A percentile compares a stretch with the other conserved stretches of the same genome.
These are phyloP conservation scores for Dilophus febrilis DNA, from an alignment of 2,888 invertebrate genomes.

Conservation along the genomic window DNA sequence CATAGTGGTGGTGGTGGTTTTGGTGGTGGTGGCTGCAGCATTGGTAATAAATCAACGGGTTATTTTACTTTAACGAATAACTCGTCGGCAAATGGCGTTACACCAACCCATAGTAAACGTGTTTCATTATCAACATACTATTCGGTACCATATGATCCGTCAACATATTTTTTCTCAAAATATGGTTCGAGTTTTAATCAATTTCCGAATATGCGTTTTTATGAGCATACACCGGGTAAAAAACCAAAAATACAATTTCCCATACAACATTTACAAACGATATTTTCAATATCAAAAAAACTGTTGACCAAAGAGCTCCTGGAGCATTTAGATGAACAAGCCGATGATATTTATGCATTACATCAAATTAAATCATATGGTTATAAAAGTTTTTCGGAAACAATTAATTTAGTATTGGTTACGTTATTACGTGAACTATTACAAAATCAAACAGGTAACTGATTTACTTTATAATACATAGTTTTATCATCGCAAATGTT, in stretches of 20 bases:
- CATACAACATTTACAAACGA: conserved; percentile 62
- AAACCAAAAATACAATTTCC: conserved; percentile 48
- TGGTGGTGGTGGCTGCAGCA: conserved; percentile 31
- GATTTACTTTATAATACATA: not conserved
- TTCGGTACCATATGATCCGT: conserved; percentile 60
- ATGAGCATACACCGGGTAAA: conserved; percentile 53
- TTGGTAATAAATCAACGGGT: conserved; percentile 13
- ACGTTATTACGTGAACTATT: conserved; percentile 78
- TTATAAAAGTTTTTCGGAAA: conserved; percentile 89
- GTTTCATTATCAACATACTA: conserved; percentile 33
- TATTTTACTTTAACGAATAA: conserved; percentile 12
- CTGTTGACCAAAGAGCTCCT: conserved; percentile 69
- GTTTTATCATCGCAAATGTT: not conserved
- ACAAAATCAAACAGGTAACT: conserved; percentile 52
- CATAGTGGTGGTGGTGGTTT: conserved; percentile 28
- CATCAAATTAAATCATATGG: conserved; percentile 68
- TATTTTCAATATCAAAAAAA: conserved; percentile 65
- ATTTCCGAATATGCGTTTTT: conserved; percentile 64
- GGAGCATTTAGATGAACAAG: conserved; percentile 66
- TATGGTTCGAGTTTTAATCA: conserved; percentile 89
- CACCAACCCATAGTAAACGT: no score
- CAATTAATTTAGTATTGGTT: conserved; percentile 82
- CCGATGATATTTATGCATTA: conserved; percentile 57
- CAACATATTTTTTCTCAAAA: conserved; percentile 75
- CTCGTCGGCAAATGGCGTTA: conserved; percentile 12